Base-by-base conservation (phyloP, 2,113 vertebrate genomes). In the Siphamia tubifer region DNA sequence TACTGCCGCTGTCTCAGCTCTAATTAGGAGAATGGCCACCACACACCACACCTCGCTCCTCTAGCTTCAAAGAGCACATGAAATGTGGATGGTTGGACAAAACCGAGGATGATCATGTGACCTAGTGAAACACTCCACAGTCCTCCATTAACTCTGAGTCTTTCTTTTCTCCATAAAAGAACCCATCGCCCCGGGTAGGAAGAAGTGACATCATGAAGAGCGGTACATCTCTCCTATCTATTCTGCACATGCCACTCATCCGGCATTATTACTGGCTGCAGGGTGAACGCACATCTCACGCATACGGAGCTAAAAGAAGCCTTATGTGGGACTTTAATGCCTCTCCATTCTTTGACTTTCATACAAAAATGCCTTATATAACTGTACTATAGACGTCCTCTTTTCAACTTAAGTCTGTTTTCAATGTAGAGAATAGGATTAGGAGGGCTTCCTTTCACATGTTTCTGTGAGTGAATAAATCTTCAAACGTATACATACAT, bases 21-120 rank as follows among this genome's bases (percentile, higher is more conserved):
- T 77, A 86, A 89, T 91, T 86, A 89, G 39, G 60, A 79, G 64
- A 57, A 84, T 64, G 24, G 4, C 49, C 17, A 8, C 36, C 12
- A 38, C n/a, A n/a, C n/a, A n/a, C n/a, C n/a, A n/a, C n/a, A n/a
- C 68, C 69, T 65, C 51, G 76, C 47, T 61, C 24, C 2, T 56
- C 43, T 72, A 44, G 42, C 74, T 79, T 74, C 61, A 77, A 77
- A 82, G 60, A 58, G 39, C 56, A 58, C 36, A 55, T 51, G 40
- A 57, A 34, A 55, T 43, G 34, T 53, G 28, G 16, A 16, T 13
- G 28, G 28, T 30, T 40, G 24, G 23, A 11, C 3, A 31, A 43
- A 63, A 76, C 62, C 36, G 38, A 53, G 68, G 34, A 21, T 13
- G 51, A 77, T 70, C 64, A 81, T 70, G 56, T 64, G 74, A 84